A percentile compares a stretch with the other conserved stretches of the same genome.
Evolutionary conservation across 2,888 invertebrate genomes (phyloP).

Genomic region (Sphaerophoria rueppellii): DNA sequence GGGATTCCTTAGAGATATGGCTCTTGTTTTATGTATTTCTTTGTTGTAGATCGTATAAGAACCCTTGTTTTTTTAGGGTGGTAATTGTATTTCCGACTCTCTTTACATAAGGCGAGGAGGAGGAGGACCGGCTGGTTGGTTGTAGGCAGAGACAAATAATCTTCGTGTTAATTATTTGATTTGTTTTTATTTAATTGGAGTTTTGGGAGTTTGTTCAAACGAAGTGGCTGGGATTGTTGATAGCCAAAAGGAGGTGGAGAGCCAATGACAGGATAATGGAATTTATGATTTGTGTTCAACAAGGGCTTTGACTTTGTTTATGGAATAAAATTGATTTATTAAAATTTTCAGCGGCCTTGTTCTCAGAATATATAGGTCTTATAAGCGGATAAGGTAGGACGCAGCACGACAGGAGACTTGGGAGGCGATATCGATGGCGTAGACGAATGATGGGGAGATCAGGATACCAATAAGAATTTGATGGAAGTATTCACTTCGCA

Average conservation of each 20-base stretch:
- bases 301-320: no score
- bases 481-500: no score
- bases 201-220: constrained; percentile 54
- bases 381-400: no score
- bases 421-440: no score
- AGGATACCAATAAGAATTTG: no score
- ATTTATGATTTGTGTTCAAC: constrained; percentile 13
- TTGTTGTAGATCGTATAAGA: not conserved
- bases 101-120: not conserved
- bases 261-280: constrained; percentile 53
- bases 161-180: constrained; percentile 72
- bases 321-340: no score
- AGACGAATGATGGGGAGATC: no score
- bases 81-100: constrained; percentile 8
- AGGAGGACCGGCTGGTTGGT: not conserved
- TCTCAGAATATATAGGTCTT: no score
- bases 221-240: constrained; percentile 31
- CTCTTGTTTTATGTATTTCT: not conserved
- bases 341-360: no score
- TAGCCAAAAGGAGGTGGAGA: not conserved
- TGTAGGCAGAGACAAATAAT: constrained; percentile 65
- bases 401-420: no score
- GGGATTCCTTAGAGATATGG: constrained; percentile 44
- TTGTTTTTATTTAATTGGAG: constrained; percentile 72
- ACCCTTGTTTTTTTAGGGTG: constrained; percentile 43